Conservation (phyloP, 23 tunicate species). For the Ciona savignyi region DNA sequence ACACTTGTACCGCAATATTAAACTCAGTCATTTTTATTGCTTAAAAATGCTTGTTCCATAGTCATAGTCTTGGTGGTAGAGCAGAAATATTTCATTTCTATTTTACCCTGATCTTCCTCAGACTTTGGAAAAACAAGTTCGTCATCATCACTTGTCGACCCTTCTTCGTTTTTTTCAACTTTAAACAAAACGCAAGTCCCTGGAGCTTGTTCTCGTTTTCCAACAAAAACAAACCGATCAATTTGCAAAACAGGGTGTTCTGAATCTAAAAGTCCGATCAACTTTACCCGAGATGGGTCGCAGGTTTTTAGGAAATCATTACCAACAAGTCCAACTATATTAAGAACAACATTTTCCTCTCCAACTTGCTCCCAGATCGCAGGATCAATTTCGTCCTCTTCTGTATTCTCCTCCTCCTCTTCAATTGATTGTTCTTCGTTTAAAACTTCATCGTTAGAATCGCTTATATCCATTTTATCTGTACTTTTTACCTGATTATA, state of each 20-base stretch:
- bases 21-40: not conserved
- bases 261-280: constrained; percentile 52
- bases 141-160: constrained; percentile 8
- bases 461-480: not conserved
- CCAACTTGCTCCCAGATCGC: constrained; percentile 81
- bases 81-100: not conserved
- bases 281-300: constrained; percentile 29
- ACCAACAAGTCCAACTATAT: constrained; percentile 42
- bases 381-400: constrained; percentile 8
- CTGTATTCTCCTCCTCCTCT: not conserved
- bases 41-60: not conserved
- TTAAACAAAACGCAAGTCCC: constrained; percentile 72
- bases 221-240: constrained; percentile 47
- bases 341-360: constrained; percentile 51
- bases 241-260: constrained; percentile 61
- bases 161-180: constrained; percentile 5
- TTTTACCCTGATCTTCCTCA: not conserved
- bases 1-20: too few species aligned
- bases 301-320: constrained; percentile 23
- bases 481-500: too few species aligned
- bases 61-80: not conserved
- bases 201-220: constrained; percentile 46
- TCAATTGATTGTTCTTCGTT: not conserved
- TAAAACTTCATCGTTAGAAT: not conserved
- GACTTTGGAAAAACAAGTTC: not conserved